These are phyloP conservation scores for Apostichopus californicus DNA, from an alignment of 35 echinoderm and acorn worm genomes.

Conservation along the genomic window DNA sequence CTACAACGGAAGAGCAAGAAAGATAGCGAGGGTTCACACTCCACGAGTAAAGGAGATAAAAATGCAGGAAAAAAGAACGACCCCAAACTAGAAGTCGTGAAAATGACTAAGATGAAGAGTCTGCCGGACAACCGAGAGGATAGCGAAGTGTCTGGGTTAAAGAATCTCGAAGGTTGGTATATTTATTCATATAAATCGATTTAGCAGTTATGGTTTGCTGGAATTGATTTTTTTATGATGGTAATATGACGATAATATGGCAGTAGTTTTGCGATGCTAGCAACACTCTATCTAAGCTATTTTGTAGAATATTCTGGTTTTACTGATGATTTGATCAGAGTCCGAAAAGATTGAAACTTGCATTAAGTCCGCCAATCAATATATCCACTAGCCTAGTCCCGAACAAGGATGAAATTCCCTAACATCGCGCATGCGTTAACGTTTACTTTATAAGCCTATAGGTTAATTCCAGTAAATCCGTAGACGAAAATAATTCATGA, in stretches of 20 bases:
- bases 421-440: too few relatives aligned
- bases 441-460: too few relatives aligned
- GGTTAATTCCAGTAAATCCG: too few relatives aligned
- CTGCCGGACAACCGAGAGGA: not conserved
- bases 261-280: not conserved
- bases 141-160: not conserved
- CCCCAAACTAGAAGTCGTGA: not conserved
- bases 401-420: too few relatives aligned
- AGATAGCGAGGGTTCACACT: not conserved
- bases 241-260: not conserved
- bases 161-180: not conserved
- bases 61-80: not conserved
- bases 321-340: too few relatives aligned
- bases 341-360: too few relatives aligned
- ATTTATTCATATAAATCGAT: not conserved
- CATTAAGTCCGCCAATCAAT: too few relatives aligned
- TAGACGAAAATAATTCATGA: too few relatives aligned
- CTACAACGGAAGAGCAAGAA: conserved; percentile 1
- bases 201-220: not conserved
- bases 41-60: not conserved
- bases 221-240: not conserved
- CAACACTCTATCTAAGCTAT: not conserved
- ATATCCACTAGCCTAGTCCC: too few relatives aligned
- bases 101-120: not conserved
- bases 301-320: not conserved